phyloP scores from a whole-genome alignment of 2,113 vertebrate species.

The Spheniscus mendiculus region DNA sequence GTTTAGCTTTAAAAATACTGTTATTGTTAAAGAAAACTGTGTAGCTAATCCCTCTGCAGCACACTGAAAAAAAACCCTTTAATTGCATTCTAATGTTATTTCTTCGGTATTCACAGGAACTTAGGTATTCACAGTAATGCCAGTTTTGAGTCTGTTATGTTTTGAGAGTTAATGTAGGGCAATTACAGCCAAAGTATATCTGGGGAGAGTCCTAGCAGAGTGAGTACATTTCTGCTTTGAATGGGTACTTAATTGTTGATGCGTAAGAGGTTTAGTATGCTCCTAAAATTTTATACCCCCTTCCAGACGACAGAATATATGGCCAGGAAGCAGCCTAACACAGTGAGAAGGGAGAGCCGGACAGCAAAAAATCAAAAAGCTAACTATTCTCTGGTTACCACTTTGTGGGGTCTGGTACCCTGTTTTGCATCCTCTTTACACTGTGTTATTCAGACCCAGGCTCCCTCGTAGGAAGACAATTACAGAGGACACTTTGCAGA shows the following conservation, averaged over 20 bases:
- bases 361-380: neutral
- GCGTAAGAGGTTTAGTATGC: neutral
- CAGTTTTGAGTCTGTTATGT: neutral
- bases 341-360: neutral
- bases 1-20: constrained; percentile 13
- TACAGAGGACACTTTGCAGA: neutral
- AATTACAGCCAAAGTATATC: neutral
- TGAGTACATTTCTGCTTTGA: neutral
- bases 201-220: neutral
- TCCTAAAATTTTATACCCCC: neutral
- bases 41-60: neutral
- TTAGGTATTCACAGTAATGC: neutral
- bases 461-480: accelerated
- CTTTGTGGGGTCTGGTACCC: neutral
- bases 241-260: neutral
- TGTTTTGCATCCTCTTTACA: neutral
- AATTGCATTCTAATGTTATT: constrained; percentile 9
- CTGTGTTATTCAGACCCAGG: neutral
- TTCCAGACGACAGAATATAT: neutral
- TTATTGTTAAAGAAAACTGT: constrained; percentile 3
- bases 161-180: neutral
- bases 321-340: neutral
- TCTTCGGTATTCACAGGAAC: neutral
- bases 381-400: neutral
- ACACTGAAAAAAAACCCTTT: constrained; percentile 12